Conservation (phyloP, 92 coral and sea anemone genomes). For the Zoanthus gigantus region DNA sequence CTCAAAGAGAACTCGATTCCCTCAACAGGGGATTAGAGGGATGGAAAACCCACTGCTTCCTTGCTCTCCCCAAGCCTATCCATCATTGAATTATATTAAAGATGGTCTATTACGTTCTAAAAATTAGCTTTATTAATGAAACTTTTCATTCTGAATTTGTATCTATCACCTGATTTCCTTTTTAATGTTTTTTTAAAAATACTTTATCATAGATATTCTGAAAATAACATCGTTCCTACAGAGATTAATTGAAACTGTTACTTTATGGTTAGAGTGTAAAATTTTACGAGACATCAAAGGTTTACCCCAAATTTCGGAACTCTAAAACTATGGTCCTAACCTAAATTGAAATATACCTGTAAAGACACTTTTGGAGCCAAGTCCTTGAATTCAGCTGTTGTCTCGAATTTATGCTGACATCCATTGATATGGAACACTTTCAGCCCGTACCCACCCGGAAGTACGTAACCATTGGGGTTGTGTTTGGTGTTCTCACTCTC, state of each 20-base stretch:
- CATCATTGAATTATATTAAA: too few species aligned
- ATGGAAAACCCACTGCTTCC: too few species aligned
- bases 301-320: neutral
- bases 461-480: constrained; percentile 78
- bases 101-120: too few species aligned
- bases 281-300: too few species aligned
- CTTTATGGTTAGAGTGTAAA: neutral
- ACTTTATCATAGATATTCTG: too few species aligned
- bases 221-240: neutral
- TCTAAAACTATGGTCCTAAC: neutral
- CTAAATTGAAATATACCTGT: neutral
- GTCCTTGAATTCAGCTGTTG: constrained; percentile 78
- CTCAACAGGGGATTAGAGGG: too few species aligned
- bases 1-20: too few species aligned
- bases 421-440: constrained; percentile 88
- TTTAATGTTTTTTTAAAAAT: too few species aligned
- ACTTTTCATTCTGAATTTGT: too few species aligned
- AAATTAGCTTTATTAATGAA: too few species aligned
- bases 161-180: too few species aligned
- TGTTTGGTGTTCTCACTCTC: constrained; percentile 86
- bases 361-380: constrained; percentile 64
- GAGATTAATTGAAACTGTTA: neutral
- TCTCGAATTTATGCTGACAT: constrained; percentile 90
- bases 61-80: too few species aligned
- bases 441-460: constrained; percentile 72